A percentile compares a stretch with the other conserved stretches of the same genome.
These are phyloP conservation scores for Shargacucullia verbasci DNA, from an alignment of 2,888 invertebrate species.

Conservation along the genomic window DNA sequence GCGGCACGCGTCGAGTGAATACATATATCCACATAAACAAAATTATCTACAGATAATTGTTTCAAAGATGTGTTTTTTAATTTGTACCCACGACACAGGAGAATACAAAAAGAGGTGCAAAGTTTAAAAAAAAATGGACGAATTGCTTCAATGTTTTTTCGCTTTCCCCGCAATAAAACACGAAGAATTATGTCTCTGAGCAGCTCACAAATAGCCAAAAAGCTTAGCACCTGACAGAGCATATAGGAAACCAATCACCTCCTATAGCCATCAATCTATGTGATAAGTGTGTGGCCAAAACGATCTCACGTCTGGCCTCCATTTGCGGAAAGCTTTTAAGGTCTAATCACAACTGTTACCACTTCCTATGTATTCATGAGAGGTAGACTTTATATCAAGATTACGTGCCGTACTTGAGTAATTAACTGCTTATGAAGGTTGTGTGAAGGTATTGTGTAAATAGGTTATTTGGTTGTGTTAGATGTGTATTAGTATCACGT, in stretches of 20 bases:
- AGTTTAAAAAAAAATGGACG: no score
- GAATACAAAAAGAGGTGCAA: no score
- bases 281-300: constrained; percentile 55
- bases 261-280: constrained; percentile 50
- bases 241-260: constrained; percentile 42
- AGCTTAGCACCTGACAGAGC: constrained; percentile 22
- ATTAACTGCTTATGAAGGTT: no score
- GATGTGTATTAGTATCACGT: no score
- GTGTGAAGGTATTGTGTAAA: no score
- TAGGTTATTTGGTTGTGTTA: no score
- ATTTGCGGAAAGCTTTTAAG: constrained; percentile 56
- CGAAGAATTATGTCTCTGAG: constrained; percentile 9
- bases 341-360: constrained; percentile 51
- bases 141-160: no score
- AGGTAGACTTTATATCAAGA: constrained; percentile 14
- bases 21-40: no score
- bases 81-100: no score
- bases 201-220: constrained; percentile 21
- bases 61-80: no score
- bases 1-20: no score
- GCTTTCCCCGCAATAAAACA: neutral
- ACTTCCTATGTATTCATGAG: constrained; percentile 53
- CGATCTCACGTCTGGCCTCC: constrained; percentile 55
- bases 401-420: constrained; percentile 25
- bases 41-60: no score